Evolutionary conservation across 1,140 invertebrate species (phyloP).

Genomic region (Riptortus pedestris): DNA sequence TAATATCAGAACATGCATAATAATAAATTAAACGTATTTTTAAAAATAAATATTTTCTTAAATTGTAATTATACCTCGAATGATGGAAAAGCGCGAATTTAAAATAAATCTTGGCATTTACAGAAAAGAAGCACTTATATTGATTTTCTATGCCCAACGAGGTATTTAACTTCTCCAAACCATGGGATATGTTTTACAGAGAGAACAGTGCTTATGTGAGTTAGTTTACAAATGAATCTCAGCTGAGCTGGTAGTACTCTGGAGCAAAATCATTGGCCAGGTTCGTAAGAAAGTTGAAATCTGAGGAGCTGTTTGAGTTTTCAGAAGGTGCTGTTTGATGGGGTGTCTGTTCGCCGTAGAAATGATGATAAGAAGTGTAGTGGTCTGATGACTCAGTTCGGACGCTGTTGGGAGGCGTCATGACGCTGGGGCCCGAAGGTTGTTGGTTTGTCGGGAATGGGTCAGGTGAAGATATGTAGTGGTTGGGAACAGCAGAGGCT

Average conservation of each 20-base stretch:
- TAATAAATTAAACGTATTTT: too few relatives aligned
- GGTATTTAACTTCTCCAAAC: too few relatives aligned
- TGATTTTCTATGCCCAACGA: too few relatives aligned
- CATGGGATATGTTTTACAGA: too few relatives aligned
- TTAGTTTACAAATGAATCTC: conserved; percentile 30
- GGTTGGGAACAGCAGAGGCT: conserved; percentile 40
- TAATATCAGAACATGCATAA: too few relatives aligned
- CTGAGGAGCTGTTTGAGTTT: conserved; percentile 78
- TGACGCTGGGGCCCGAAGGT: conserved; percentile 42
- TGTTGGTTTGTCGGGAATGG: conserved; percentile 29
- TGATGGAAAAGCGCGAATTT: too few relatives aligned
- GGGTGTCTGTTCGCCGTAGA: conserved; percentile 46
- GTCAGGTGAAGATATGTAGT: conserved; percentile 34
- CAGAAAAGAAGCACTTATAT: too few relatives aligned
- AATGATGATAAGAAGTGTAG: conserved; percentile 57
- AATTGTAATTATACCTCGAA: too few relatives aligned
- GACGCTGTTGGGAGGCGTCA: conserved; percentile 47
- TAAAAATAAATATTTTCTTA: too few relatives aligned
- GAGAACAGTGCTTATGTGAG: too few relatives aligned
- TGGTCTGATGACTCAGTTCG: conserved; percentile 46
- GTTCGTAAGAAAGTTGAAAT: conserved; percentile 84
- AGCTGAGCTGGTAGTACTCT: conserved; percentile 78
- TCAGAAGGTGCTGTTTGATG: conserved; percentile 42
- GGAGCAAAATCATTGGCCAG: conserved; percentile 82
- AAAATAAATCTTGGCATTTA: too few relatives aligned